These are phyloP conservation scores for Gallinago paraguaiae DNA, from an alignment of 2,113 vertebrate species.

Conservation along the genomic window DNA sequence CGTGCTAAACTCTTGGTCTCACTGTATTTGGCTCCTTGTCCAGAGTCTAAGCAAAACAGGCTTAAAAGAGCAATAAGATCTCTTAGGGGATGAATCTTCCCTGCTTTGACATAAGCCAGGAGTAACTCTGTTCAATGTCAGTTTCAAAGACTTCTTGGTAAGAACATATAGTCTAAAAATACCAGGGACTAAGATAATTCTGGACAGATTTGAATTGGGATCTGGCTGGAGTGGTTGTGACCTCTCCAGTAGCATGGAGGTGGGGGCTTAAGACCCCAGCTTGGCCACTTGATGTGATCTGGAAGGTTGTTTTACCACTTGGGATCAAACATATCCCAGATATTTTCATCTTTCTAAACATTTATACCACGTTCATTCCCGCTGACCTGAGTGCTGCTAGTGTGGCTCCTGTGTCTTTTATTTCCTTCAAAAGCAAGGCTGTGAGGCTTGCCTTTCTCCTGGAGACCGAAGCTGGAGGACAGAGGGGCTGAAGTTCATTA, in stretches of 20 bases:
- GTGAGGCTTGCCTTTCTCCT: not conserved
- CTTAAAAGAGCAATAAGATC: not conserved
- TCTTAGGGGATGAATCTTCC: not conserved
- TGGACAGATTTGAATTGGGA: not conserved
- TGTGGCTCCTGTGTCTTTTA: not conserved
- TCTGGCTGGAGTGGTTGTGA: not conserved
- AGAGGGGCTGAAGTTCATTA: not conserved
- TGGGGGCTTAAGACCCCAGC: not conserved
- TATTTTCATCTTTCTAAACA: not conserved
- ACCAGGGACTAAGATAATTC: not conserved
- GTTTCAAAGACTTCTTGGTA: not conserved
- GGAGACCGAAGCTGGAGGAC: not conserved
- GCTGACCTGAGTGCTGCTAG: not conserved
- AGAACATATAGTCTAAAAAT: not conserved
- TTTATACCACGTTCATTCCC: not conserved
- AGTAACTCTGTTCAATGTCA: not conserved
- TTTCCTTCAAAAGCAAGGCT: not conserved
- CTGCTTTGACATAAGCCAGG: not conserved
- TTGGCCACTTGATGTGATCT: not conserved
- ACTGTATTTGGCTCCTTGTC: not conserved
- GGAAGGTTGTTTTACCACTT: not conserved
- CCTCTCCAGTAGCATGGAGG: not conserved
- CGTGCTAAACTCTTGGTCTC: not conserved
- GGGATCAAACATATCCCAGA: not conserved
- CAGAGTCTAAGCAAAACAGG: not conserved